Evolutionary conservation across 2,888 invertebrate genomes (phyloP).

Genomic region (Coelinius sp.): DNA sequence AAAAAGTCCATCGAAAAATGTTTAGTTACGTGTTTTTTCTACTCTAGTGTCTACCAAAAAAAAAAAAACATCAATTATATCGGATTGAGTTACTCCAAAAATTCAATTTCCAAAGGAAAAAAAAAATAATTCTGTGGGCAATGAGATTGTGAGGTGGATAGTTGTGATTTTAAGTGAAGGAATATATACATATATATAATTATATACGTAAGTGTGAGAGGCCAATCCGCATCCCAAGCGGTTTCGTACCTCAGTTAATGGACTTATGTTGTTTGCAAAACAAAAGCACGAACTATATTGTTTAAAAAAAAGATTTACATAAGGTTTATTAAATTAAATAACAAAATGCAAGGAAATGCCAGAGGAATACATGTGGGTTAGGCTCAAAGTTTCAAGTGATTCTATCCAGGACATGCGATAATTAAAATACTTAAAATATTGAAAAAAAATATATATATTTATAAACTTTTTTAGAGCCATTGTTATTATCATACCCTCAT

Average conservation of each 20-base stretch:
- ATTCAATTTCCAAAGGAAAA: slow-evolving; percentile 18
- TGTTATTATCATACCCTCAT: neutral
- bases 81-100: neutral
- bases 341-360: slow-evolving; percentile 11
- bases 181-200: slow-evolving; percentile 37
- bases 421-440: slow-evolving; percentile 1
- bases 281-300: slow-evolving; percentile 47
- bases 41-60: neutral
- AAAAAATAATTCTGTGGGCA: neutral
- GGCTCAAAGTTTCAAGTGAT: slow-evolving; percentile 25
- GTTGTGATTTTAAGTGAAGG: slow-evolving; percentile 61
- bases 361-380: slow-evolving; percentile 3
- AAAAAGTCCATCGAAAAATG: neutral
- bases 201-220: slow-evolving; percentile 67
- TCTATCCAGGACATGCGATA: slow-evolving; percentile 15
- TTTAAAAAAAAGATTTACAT: slow-evolving; percentile 23
- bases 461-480: slow-evolving; percentile 26
- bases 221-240: slow-evolving; percentile 55
- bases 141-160: slow-evolving; percentile 60
- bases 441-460: slow-evolving; percentile 4
- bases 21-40: neutral
- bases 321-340: slow-evolving; percentile 38
- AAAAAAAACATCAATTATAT: neutral
- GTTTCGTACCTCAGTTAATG: slow-evolving; percentile 51
- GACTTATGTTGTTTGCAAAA: slow-evolving; percentile 51